A percentile compares a stretch with the other conserved stretches of the same genome.
phyloP scores from a whole-genome alignment of 2,888 invertebrate species.

The Muschampia plurimacula region DNA sequence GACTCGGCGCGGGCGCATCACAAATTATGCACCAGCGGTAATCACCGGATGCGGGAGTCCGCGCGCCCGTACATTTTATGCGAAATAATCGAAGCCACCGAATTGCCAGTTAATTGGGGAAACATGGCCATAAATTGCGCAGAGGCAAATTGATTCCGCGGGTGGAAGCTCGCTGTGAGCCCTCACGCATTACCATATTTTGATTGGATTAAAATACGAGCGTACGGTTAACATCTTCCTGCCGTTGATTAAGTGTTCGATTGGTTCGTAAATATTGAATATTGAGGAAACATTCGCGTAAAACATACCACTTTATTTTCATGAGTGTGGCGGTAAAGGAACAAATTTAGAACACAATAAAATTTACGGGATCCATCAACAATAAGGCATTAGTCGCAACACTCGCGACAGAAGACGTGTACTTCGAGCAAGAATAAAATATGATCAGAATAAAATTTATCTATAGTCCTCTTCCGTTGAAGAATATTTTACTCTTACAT shows the following conservation, averaged over 20 bases:
- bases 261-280: conserved; percentile 65
- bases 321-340: conserved; percentile 49
- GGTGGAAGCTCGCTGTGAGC: conserved; percentile 59
- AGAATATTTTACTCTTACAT: conserved; percentile 60
- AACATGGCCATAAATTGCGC: conserved; percentile 79
- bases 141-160: conserved; percentile 77
- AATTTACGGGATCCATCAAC: conserved; percentile 44
- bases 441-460: conserved; percentile 47
- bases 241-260: conserved; percentile 72
- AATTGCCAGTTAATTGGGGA: conserved; percentile 84
- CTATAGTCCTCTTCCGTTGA: conserved; percentile 65
- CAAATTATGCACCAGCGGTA: conserved; percentile 80
- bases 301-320: conserved; percentile 61
- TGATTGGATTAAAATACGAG: conserved; percentile 78
- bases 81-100: conserved; percentile 85
- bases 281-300: conserved; percentile 61
- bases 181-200: conserved; percentile 74
- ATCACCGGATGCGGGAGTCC: conserved; percentile 84
- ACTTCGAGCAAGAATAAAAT: background rate
- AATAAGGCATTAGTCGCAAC: too few relatives aligned
- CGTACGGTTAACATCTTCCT: conserved; percentile 71
- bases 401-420: background rate
- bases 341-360: conserved; percentile 24
- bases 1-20: conserved; percentile 76
- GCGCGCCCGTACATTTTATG: conserved; percentile 79